Percentiles rank a stretch among this genome's conserved stretches.
phyloP scores from a whole-genome alignment of 1,140 invertebrate genomes.

The Pogonomyrmex californicus region DNA sequence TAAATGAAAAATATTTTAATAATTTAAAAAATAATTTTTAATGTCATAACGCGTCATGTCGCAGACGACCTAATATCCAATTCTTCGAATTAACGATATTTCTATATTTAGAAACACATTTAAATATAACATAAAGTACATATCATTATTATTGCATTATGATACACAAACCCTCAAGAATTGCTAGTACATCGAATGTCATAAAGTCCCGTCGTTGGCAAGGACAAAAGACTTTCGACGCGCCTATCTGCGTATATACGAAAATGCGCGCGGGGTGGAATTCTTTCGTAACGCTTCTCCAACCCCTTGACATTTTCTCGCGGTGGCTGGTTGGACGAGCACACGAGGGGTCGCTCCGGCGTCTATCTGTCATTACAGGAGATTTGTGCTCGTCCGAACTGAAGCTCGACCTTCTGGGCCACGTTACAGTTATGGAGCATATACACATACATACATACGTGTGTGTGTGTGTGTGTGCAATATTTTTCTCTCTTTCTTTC shows the following conservation, averaged over 20 bases:
- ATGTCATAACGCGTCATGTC: not conserved
- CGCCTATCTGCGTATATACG: slow-evolving; percentile 33
- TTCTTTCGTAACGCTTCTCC: slow-evolving; percentile 66
- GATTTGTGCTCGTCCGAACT: slow-evolving; percentile 78
- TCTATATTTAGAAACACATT: not conserved
- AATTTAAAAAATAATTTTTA: not conserved
- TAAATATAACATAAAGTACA: not conserved
- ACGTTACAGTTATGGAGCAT: slow-evolving; percentile 80
- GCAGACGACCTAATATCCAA: not conserved
- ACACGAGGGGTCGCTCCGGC: slow-evolving; percentile 74
- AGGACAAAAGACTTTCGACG: slow-evolving; percentile 46
- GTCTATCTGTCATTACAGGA: slow-evolving; percentile 81
- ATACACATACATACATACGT: not conserved
- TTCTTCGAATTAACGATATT: not conserved
- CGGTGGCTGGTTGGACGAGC: slow-evolving; percentile 62
- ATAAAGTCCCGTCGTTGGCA: slow-evolving; percentile 21
- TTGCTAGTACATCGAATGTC: not conserved
- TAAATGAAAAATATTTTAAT: not conserved
- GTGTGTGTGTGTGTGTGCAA: not conserved
- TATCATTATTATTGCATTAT: not conserved
- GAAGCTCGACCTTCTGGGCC: slow-evolving; percentile 77
- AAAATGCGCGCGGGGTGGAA: slow-evolving; percentile 19
- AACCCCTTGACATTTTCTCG: slow-evolving; percentile 73
- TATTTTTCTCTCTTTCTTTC: slow-evolving; percentile 9
- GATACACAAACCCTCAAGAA: not conserved